Evolutionary conservation across 1,140 invertebrate species (phyloP).

Genomic region (Contarinia nasturtii): DNA sequence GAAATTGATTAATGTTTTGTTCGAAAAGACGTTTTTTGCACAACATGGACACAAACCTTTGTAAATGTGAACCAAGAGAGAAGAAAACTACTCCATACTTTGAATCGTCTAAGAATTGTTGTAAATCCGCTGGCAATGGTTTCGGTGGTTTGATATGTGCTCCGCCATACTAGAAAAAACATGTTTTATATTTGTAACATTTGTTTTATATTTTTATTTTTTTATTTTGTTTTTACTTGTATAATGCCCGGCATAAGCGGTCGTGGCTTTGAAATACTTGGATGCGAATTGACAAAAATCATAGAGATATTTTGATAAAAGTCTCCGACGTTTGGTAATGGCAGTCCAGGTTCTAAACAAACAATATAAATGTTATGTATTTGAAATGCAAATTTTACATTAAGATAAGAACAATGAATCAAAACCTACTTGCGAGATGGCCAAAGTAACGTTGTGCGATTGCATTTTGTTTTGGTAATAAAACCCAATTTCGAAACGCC

Average conservation of each 20-base stretch:
- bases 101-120: conserved; percentile 29
- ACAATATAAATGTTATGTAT: background rate
- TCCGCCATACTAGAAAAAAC: conserved; percentile 30
- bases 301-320: conserved; percentile 31
- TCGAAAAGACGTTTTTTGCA: no score
- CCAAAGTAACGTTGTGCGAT: background rate
- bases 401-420: no score
- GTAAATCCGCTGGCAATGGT: conserved; percentile 20
- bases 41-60: conserved; percentile 9
- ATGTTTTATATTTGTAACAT: no score
- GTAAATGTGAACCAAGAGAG: conserved; percentile 35
- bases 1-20: no score
- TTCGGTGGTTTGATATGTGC: conserved; percentile 25
- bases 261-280: conserved; percentile 23
- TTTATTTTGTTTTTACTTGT: no score
- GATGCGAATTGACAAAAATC: conserved; percentile 32
- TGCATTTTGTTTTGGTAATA: conserved; percentile 7
- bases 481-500: conserved; percentile 6
- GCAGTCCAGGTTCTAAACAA: background rate
- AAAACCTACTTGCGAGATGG: background rate
- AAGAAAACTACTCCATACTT: conserved; percentile 35
- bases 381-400: no score
- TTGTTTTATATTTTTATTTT: no score
- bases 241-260: conserved; percentile 28
- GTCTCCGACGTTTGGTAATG: conserved; percentile 23